phyloP scores from a whole-genome alignment of 2,888 invertebrate genomes.

The Diadegma fenestrale region DNA sequence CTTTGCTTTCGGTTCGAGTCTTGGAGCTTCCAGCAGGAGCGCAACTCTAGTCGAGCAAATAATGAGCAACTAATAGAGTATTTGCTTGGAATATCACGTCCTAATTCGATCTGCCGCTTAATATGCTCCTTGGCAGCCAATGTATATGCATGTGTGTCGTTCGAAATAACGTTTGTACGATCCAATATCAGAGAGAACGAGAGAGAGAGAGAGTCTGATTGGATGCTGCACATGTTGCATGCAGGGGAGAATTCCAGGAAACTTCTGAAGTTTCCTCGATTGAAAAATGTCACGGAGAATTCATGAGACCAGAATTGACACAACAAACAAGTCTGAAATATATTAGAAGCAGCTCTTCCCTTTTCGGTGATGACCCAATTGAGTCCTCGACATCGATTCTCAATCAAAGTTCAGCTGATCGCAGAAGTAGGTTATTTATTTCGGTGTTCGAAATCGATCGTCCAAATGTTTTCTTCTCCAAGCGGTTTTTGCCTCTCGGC shows the following conservation, averaged over 20 bases:
- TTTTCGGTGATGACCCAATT: neutral
- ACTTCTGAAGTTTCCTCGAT: neutral
- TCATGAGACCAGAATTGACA: too few relatives aligned
- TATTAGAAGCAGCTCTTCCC: neutral
- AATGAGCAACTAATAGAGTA: conserved; percentile 79
- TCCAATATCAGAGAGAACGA: conserved; percentile 2
- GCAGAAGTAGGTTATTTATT: neutral
- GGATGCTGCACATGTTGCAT: neutral
- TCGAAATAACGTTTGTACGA: neutral
- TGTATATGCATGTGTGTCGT: conserved; percentile 8
- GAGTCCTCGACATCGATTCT: neutral
- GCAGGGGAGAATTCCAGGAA: neutral
- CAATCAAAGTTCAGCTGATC: neutral
- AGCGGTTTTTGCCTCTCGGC: neutral
- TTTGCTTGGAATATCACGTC: conserved; percentile 77
- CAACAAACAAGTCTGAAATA: neutral
- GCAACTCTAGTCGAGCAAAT: conserved; percentile 74
- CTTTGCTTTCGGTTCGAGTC: conserved; percentile 13
- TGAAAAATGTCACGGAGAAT: neutral
- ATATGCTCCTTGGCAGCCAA: conserved; percentile 70
- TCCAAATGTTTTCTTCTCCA: neutral
- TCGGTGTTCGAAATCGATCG: neutral
- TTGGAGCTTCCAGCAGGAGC: conserved; percentile 5
- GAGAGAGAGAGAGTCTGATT: neutral
- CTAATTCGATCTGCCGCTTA: conserved; percentile 77